Conservation (phyloP, 2,113 vertebrate genomes). For the Sphaerodactylus townsendi region DNA sequence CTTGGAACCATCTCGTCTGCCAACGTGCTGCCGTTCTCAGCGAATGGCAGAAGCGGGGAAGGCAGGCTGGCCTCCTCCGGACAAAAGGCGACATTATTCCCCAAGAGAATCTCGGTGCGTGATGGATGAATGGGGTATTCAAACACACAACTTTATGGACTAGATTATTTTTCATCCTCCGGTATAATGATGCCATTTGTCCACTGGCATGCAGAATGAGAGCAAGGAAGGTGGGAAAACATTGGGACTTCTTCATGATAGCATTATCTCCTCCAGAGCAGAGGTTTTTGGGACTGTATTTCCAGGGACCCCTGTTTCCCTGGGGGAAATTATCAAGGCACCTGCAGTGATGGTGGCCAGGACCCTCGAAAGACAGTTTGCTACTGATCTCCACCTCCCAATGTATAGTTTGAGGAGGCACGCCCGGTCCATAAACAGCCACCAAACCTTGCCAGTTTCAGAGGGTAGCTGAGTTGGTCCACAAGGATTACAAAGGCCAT, state of each 20-base stretch:
- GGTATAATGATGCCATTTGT: constrained; percentile 73
- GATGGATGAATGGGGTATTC: constrained; percentile 93
- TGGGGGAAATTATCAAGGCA: too few relatives aligned
- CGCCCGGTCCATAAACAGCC: too few relatives aligned
- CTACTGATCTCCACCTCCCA: too few relatives aligned
- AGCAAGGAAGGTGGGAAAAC: neutral
- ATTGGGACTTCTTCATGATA: accelerated
- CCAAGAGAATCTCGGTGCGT: constrained; percentile 74
- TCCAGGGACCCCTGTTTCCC: neutral
- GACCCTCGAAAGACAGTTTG: too few relatives aligned
- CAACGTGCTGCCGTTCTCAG: constrained; percentile 84
- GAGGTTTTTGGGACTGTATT: neutral
- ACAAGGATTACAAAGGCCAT: too few relatives aligned
- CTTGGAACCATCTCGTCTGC: constrained; percentile 42
- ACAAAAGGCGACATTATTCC: constrained; percentile 96
- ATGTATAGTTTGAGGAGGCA: too few relatives aligned
- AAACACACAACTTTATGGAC: constrained; percentile 78
- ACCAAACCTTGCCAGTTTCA: too few relatives aligned
- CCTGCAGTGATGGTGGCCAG: too few relatives aligned
- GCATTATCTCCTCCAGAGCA: accelerated
- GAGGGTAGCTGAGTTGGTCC: too few relatives aligned
- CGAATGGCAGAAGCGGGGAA: constrained; percentile 61
- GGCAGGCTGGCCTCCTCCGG: constrained; percentile 70
- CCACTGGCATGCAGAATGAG: constrained; percentile 42
- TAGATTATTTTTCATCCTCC: constrained; percentile 87